A percentile compares a stretch with the other conserved stretches of the same genome.
Evolutionary conservation across 2,888 invertebrate species (phyloP).

Genomic region (Therioaphis trifolii): DNA sequence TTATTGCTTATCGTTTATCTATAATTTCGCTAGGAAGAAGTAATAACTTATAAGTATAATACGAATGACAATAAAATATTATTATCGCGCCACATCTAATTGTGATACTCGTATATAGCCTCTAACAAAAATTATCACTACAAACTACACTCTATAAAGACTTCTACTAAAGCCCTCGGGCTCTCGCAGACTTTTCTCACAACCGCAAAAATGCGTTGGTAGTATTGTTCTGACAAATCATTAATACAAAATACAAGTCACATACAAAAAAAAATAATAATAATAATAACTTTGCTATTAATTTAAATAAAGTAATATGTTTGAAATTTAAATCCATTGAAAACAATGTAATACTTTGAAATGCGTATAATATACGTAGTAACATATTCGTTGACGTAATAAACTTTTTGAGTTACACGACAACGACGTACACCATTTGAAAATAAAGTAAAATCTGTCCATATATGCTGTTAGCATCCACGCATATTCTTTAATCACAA

Average conservation of each 20-base stretch:
- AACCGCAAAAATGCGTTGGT: not conserved
- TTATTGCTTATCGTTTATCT: not conserved
- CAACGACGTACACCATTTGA: not conserved
- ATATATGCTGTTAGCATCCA: too few relatives aligned
- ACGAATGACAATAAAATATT: not conserved
- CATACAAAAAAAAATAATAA: slow-evolving; percentile 3
- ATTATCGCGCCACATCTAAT: not conserved
- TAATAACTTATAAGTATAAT: not conserved
- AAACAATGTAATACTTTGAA: slow-evolving; percentile 27
- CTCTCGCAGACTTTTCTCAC: not conserved
- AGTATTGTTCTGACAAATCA: slow-evolving; percentile 1
- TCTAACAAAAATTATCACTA: too few relatives aligned
- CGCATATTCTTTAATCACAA: too few relatives aligned
- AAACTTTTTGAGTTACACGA: not conserved
- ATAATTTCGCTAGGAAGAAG: not conserved
- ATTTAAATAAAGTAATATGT: slow-evolving; percentile 16
- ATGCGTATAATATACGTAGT: not conserved
- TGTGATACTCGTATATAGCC: too few relatives aligned
- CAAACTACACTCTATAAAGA: not conserved
- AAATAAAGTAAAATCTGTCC: not conserved
- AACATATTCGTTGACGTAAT: not conserved
- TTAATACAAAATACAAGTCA: not conserved
- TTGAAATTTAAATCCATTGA: not conserved
- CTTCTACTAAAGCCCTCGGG: not conserved
- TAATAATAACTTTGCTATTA: not conserved